A percentile compares a stretch with the other conserved stretches of the same genome.
Conservation (phyloP, 2,797 vertebrate genomes). For the Gobionotothen gibberifrons region DNA sequence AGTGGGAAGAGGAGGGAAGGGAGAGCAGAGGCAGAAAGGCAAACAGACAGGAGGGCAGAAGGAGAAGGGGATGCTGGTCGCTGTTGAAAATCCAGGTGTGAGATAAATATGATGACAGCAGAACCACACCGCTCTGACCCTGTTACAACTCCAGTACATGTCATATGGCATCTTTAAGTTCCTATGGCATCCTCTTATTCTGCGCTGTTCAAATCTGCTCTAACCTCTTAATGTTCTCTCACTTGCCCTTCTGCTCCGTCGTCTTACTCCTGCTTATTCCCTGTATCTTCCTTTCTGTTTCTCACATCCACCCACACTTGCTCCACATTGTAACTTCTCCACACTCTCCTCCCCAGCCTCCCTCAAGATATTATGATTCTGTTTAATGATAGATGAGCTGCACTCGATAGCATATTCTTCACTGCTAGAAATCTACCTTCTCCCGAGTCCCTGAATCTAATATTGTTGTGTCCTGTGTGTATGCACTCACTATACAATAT, state of each 20-base stretch:
- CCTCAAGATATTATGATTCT: slow-evolving; percentile 79
- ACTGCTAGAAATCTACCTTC: slow-evolving; percentile 49
- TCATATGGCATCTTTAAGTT: slow-evolving; percentile 27
- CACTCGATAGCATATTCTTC: slow-evolving; percentile 70
- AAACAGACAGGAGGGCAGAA: slow-evolving; percentile 5
- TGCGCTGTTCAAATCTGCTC: slow-evolving; percentile 36
- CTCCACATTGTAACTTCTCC: slow-evolving; percentile 63
- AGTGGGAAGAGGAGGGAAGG: slow-evolving; percentile 26
- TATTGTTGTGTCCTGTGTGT: slow-evolving; percentile 34
- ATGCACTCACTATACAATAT: neutral
- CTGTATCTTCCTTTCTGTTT: slow-evolving; percentile 42
- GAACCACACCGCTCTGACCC: slow-evolving; percentile 17
- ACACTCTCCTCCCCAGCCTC: slow-evolving; percentile 60
- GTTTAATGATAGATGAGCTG: slow-evolving; percentile 81
- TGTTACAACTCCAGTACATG: slow-evolving; percentile 15
- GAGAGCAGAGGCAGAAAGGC: slow-evolving; percentile 23
- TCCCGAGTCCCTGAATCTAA: slow-evolving; percentile 40
- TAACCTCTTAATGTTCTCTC: slow-evolving; percentile 58
- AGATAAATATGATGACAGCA: slow-evolving; percentile 52
- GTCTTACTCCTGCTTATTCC: slow-evolving; percentile 38
- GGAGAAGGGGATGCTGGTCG: slow-evolving; percentile 26
- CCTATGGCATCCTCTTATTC: slow-evolving; percentile 6
- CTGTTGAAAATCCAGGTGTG: slow-evolving; percentile 48
- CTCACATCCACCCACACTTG: slow-evolving; percentile 69
- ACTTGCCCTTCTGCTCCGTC: slow-evolving; percentile 74